Conservation (phyloP, 2,888 invertebrate genomes). For the Dolichopus griseipennis region DNA sequence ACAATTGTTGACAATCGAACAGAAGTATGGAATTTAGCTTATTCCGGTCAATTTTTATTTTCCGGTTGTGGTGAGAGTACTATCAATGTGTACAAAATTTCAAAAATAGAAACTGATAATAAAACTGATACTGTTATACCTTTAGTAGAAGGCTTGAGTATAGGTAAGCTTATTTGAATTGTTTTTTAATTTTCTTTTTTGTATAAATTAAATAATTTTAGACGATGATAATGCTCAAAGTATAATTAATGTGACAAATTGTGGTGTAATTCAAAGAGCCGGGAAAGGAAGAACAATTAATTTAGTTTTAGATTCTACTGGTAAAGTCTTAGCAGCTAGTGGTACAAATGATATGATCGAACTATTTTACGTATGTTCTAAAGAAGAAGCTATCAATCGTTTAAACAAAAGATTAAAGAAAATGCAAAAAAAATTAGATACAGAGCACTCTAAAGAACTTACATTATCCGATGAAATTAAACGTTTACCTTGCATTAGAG, state of each 20-base stretch:
- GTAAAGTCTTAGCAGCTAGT: conserved; percentile 68
- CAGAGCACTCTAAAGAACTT: conserved; percentile 34
- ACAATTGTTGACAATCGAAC: conserved; percentile 82
- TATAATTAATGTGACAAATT: conserved; percentile 64
- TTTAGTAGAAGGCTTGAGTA: conserved; percentile 39
- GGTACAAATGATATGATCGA: conserved; percentile 77
- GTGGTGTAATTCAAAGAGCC: conserved; percentile 69
- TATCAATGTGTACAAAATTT: conserved; percentile 74
- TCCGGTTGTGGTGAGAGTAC: conserved; percentile 80
- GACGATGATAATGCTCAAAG: conserved; percentile 43
- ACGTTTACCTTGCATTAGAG: conserved; percentile 56
- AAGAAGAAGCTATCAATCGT: conserved; percentile 62
- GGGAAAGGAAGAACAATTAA: conserved; percentile 72
- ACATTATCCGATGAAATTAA: conserved; percentile 66
- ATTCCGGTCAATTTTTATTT: conserved; percentile 74
- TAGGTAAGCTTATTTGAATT: background rate
- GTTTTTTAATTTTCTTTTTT: background rate
- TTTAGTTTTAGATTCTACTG: conserved; percentile 61
- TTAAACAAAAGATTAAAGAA: conserved; percentile 72
- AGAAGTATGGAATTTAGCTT: conserved; percentile 79
- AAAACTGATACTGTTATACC: conserved; percentile 46
- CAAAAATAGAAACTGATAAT: conserved; percentile 46
- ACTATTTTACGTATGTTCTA: conserved; percentile 68
- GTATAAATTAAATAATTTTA: conserved; percentile 19
- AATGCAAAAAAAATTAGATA: conserved; percentile 47